Evolutionary conservation across 2,888 invertebrate genomes (phyloP).

Genomic region (Cheilosia soror): DNA sequence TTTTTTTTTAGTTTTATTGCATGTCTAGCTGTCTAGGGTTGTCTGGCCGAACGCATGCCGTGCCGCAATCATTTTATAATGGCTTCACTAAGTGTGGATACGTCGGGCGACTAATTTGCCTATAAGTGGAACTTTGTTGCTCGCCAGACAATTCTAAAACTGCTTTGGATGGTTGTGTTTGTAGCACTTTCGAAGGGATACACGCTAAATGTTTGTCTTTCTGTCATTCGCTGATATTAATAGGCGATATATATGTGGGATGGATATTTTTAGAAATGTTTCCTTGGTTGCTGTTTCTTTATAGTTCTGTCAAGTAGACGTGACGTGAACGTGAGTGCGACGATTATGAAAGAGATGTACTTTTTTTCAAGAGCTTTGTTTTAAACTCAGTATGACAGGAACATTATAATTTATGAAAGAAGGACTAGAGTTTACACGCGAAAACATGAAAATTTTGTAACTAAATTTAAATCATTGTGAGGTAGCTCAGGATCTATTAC

Average conservation of each 20-base stretch:
- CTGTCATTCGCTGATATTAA: conserved; percentile 45
- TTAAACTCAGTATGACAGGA: too few species aligned
- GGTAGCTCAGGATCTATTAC: too few species aligned
- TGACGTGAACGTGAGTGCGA: background rate
- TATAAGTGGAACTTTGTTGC: conserved; percentile 57
- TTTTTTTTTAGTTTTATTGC: conserved; percentile 51
- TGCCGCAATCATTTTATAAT: conserved; percentile 69
- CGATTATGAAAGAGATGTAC: too few species aligned
- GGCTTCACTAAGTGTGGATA: conserved; percentile 65
- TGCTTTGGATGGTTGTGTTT: conserved; percentile 21
- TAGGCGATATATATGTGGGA: conserved; percentile 47
- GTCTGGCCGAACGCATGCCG: conserved; percentile 62
- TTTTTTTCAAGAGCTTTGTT: too few species aligned
- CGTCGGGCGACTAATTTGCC: conserved; percentile 57
- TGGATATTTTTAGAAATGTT: conserved; percentile 32
- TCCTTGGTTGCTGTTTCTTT: background rate
- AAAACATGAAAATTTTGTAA: too few species aligned
- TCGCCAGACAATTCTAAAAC: conserved; percentile 27
- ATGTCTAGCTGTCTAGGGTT: conserved; percentile 67
- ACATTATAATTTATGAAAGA: too few species aligned
- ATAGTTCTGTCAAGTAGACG: background rate
- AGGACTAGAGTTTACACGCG: too few species aligned
- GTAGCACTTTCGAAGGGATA: background rate
- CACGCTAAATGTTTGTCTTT: conserved; percentile 6
- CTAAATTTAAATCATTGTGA: too few species aligned